Percentiles rank a stretch among this genome's conserved stretches.
These are phyloP conservation scores for Xyrichtys novacula DNA, from an alignment of 2,797 vertebrate genomes.

Conservation along the genomic window DNA sequence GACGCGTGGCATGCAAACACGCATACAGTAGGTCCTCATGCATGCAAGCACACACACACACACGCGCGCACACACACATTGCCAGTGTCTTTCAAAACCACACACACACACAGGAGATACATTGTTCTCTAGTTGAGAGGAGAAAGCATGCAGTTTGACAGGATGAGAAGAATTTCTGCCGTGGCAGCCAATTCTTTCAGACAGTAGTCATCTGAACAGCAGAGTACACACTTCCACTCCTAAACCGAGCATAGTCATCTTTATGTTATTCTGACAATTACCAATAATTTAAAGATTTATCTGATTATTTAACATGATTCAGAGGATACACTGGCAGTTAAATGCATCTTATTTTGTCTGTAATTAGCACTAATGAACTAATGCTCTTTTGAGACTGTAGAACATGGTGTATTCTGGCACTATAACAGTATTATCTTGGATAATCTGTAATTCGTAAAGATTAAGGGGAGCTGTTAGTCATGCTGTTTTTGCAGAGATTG, in stretches of 20 bases:
- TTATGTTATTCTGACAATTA: conserved; percentile 13
- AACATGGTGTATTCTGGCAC: conserved; percentile 64
- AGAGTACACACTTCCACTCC: neutral
- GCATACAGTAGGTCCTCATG: conserved; percentile 70
- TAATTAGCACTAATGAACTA: conserved; percentile 59
- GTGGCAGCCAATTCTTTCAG: conserved; percentile 33
- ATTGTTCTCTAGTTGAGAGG: conserved; percentile 69
- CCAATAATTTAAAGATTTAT: conserved; percentile 39
- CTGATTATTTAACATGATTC: conserved; percentile 36
- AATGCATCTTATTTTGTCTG: conserved; percentile 30
- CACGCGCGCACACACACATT: conserved; percentile 16
- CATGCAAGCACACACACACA: conserved; percentile 40
- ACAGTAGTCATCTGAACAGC: conserved; percentile 7
- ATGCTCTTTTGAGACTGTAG: conserved; percentile 47
- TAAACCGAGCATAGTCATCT: neutral
- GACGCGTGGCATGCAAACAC: conserved; percentile 77
- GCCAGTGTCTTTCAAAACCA: conserved; percentile 72
- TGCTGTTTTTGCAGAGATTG: conserved; percentile 69
- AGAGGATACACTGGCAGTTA: conserved; percentile 41
- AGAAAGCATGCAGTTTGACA: conserved; percentile 78
- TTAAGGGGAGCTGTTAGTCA: conserved; percentile 78
- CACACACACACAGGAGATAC: conserved; percentile 63
- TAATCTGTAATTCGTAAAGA: conserved; percentile 79
- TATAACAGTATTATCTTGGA: conserved; percentile 75
- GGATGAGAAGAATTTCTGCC: conserved; percentile 58